These are phyloP conservation scores for Acromyrmex echinatior DNA, from an alignment of 1,140 invertebrate species.

Conservation along the genomic window DNA sequence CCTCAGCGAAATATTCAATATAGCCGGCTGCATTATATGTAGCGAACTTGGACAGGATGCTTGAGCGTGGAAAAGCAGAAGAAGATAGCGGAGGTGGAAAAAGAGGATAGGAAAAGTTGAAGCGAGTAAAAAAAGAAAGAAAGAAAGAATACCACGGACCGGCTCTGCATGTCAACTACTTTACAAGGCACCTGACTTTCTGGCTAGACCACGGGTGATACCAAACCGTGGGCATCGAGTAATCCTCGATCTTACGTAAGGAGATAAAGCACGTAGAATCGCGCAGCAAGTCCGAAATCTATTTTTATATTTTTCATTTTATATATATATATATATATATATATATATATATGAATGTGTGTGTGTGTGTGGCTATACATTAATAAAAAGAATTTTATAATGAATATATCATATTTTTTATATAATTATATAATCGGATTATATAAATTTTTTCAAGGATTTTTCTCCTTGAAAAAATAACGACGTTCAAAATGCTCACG, in stretches of 20 bases:
- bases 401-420: no score
- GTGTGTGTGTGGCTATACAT: no score
- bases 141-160: slow-evolving; percentile 45
- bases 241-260: background rate
- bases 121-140: slow-evolving; percentile 46
- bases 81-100: background rate
- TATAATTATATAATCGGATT: background rate
- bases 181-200: slow-evolving; percentile 6
- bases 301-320: background rate
- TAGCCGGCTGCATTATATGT: slow-evolving; percentile 67
- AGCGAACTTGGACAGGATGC: slow-evolving; percentile 55
- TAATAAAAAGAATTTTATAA: no score
- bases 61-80: background rate
- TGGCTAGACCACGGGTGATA: slow-evolving; percentile 17
- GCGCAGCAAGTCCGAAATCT: background rate
- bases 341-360: no score
- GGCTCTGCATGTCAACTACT: slow-evolving; percentile 69
- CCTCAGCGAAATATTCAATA: slow-evolving; percentile 72
- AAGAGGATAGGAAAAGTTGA: slow-evolving; percentile 50
- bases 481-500: no score
- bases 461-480: background rate
- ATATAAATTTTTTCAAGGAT: background rate
- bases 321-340: no score
- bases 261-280: slow-evolving; percentile 15
- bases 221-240: background rate